Base-by-base conservation (phyloP, 2,113 vertebrate genomes). In the Rafetus swinhoei region DNA sequence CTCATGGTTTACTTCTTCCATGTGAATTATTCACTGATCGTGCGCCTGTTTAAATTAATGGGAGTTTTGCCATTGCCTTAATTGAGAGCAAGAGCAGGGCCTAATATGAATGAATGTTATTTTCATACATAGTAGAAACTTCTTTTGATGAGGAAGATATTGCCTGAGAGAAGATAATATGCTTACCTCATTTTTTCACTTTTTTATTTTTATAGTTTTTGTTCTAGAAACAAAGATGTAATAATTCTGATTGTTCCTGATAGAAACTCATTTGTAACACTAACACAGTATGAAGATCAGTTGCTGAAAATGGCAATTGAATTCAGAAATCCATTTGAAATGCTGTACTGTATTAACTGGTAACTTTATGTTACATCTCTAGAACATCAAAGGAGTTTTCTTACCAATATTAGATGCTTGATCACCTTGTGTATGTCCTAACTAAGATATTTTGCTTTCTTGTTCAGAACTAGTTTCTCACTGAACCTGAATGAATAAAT, bases 401-500 rank as follows among this genome's bases (percentile, higher is more conserved):
- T 97, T 94, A 95, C 96, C 94, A 89, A 85, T 96, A 69, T 81
- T 82, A 92, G 79, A 86, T 91, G 74, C 83, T 81, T 72, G 92
- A 69, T 95, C 6, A 90, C 95, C 95, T 92, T 96, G 95, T 86
- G 79, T 95, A 56, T 94, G 62, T 6, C 29, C 22, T 95, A 96
- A 96, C 95, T 97, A 96, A 93, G 94, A 45, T 96, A 94, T 69
- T 86, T 83, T 50, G 89, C 62, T 59, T 95, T 92, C 59, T 92
- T 96, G 72, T 92, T 96, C 96, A 95, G 91, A 96, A 95, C 90
- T 86, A 39, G 95, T 94, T 97, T 96, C 83, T 95, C 79, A 91
- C 89, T 82, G 77, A 69, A 91, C 92, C 92, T 85, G 89, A 95
- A 93, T 97, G 94, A 96, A 96, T 97, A 97, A 97, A 97, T 97